A percentile compares a stretch with the other conserved stretches of the same genome.
These are phyloP conservation scores for Beris morrisii DNA, from an alignment of 2,888 invertebrate species.

Conservation along the genomic window DNA sequence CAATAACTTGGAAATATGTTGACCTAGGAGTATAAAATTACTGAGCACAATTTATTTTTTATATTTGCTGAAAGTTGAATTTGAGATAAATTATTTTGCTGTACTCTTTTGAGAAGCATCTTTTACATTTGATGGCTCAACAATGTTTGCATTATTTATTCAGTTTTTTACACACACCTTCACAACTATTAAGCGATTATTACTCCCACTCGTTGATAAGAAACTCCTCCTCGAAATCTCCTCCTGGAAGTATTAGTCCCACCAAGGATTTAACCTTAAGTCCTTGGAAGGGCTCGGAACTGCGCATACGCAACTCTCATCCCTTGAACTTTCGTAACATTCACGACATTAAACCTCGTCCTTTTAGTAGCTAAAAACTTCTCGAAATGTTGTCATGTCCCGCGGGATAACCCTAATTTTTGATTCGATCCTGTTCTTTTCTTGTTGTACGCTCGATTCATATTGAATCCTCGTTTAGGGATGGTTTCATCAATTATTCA, in stretches of 20 bases:
- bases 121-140: too few species aligned
- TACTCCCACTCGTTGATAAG: background rate
- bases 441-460: background rate
- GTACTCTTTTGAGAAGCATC: too few species aligned
- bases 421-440: background rate
- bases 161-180: too few species aligned
- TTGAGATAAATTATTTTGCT: too few species aligned
- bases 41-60: too few species aligned
- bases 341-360: background rate
- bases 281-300: background rate
- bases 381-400: conserved; percentile 9
- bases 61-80: too few species aligned
- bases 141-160: too few species aligned
- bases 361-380: conserved; percentile 1
- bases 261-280: background rate
- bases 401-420: background rate
- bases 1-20: too few species aligned
- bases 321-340: conserved; percentile 4
- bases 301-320: conserved; percentile 9
- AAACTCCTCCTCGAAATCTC: conserved; percentile 15
- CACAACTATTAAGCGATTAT: too few species aligned
- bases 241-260: conserved; percentile 11
- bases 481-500: conserved; percentile 24
- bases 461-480: conserved; percentile 18
- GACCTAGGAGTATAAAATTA: too few species aligned